phyloP scores from a whole-genome alignment of 2,113 vertebrate genomes.

The Cairina moschata region DNA sequence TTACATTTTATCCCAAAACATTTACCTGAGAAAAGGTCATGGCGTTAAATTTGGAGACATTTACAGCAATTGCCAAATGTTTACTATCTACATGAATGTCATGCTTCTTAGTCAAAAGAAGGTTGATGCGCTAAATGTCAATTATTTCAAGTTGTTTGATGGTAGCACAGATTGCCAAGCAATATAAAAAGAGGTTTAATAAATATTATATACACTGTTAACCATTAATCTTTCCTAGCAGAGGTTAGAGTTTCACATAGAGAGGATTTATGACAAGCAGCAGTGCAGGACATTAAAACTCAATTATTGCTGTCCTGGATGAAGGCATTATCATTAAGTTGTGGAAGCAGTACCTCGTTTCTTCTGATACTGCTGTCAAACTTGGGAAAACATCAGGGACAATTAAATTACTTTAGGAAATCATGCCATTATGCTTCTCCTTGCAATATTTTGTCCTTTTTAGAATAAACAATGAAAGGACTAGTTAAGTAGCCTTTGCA shows the following conservation, averaged over 20 bases:
- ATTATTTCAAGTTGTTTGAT: constrained; percentile 83
- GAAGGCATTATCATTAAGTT: constrained; percentile 47
- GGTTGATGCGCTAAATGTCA: constrained; percentile 82
- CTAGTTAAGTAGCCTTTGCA: background rate
- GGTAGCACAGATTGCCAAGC: constrained; percentile 77
- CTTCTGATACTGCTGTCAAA: constrained; percentile 44
- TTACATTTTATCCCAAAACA: constrained; percentile 87
- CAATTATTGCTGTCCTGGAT: constrained; percentile 70
- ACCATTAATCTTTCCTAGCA: constrained; percentile 74
- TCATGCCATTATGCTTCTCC: constrained; percentile 15
- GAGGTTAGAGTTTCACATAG: constrained; percentile 70
- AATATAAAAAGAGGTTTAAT: constrained; percentile 79
- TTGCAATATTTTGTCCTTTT: constrained; percentile 34
- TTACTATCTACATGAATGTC: constrained; percentile 85
- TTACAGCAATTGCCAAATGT: constrained; percentile 84
- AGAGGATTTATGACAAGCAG: constrained; percentile 74
- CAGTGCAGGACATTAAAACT: constrained; percentile 74
- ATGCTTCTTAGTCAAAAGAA: constrained; percentile 80
- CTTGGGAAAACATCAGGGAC: constrained; percentile 10
- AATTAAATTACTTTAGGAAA: constrained; percentile 64
- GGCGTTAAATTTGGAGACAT: constrained; percentile 84
- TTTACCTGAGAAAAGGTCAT: constrained; percentile 87
- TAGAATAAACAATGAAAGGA: constrained; percentile 13
- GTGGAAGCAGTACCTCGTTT: constrained; percentile 50
- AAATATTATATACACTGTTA: constrained; percentile 81